Evolutionary conservation across 2,797 vertebrate species (phyloP).

Genomic region (Chelmon rostratus): DNA sequence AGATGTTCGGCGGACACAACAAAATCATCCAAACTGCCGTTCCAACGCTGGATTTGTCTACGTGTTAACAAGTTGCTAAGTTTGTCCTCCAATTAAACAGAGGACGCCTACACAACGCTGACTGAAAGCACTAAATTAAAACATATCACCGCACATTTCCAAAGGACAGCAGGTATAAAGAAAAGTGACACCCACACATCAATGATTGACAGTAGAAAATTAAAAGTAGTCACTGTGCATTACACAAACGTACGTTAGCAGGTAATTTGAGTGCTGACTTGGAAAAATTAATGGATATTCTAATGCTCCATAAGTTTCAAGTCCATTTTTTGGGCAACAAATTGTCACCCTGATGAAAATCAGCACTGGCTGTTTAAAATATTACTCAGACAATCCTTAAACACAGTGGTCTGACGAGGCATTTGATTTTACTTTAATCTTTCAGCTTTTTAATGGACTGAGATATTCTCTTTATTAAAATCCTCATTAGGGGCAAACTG

Average conservation of each 20-base stretch:
- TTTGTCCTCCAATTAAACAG: not conserved
- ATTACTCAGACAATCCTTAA: not conserved
- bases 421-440: not conserved
- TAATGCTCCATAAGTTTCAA: not conserved
- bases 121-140: not conserved
- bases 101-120: not conserved
- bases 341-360: not conserved
- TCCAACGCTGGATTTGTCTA: too few species aligned
- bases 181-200: not conserved
- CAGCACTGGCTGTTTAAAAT: not conserved
- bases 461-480: not conserved
- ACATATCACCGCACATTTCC: not conserved
- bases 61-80: not conserved
- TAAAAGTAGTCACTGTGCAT: not conserved
- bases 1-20: not conserved
- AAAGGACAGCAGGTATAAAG: not conserved
- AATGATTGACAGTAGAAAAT: constrained; percentile 6
- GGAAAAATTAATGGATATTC: not conserved
- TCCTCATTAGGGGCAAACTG: not conserved
- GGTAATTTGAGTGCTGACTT: not conserved
- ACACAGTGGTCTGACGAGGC: not conserved
- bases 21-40: not conserved
- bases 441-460: not conserved
- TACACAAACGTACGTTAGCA: not conserved
- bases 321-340: not conserved